Percentiles rank a stretch among this genome's conserved stretches.
Conservation (phyloP, 2,888 invertebrate genomes). For the Eubasilissa splendida region DNA sequence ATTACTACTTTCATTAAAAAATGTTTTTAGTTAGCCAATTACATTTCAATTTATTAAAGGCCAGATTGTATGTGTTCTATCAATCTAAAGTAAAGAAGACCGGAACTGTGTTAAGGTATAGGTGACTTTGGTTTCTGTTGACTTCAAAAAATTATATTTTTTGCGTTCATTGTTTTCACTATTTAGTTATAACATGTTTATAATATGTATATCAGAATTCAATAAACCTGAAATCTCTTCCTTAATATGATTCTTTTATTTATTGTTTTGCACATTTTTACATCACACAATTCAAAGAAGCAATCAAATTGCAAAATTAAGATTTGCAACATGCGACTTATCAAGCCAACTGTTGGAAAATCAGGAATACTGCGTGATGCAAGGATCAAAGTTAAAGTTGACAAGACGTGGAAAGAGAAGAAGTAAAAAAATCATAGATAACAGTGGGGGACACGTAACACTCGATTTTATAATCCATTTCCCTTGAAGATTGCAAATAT, state of each 20-base stretch:
- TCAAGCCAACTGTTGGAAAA: too few relatives aligned
- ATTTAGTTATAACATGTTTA: constrained; percentile 22
- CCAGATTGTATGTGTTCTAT: constrained; percentile 2
- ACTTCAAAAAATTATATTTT: constrained; percentile 27
- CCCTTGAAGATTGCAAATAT: too few relatives aligned
- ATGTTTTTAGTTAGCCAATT: constrained; percentile 50
- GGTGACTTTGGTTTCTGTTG: constrained; percentile 37
- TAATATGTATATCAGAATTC: constrained; percentile 22
- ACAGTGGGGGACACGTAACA: too few relatives aligned
- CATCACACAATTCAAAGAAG: too few relatives aligned
- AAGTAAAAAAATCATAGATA: too few relatives aligned
- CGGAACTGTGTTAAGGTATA: constrained; percentile 18
- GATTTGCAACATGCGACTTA: too few relatives aligned
- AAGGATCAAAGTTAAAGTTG: too few relatives aligned
- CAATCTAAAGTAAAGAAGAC: constrained; percentile 7
- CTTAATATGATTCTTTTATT: background rate
- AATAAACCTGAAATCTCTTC: constrained; percentile 43
- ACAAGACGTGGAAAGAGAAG: too few relatives aligned
- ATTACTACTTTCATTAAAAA: constrained; percentile 22
- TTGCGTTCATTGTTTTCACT: constrained; percentile 31
- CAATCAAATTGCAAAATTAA: too few relatives aligned
- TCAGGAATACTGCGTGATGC: too few relatives aligned
- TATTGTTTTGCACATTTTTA: too few relatives aligned
- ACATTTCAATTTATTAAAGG: constrained; percentile 20
- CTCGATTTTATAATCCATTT: too few relatives aligned